A percentile compares a stretch with the other conserved stretches of the same genome.
These are phyloP conservation scores for Esperia sulphurella DNA, from an alignment of 2,888 invertebrate genomes.

Conservation along the genomic window DNA sequence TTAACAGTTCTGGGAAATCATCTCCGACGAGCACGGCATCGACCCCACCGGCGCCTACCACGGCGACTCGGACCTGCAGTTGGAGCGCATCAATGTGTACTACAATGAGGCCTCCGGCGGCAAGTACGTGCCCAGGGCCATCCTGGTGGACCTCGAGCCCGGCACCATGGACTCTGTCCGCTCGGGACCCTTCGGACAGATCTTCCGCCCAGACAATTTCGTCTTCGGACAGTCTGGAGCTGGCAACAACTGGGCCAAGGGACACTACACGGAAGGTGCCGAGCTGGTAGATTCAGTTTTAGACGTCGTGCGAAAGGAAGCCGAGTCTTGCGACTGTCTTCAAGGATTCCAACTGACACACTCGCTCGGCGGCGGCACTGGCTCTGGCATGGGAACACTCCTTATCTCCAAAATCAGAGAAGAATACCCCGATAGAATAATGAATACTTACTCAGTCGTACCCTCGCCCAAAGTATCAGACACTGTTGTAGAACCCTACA, in stretches of 20 bases:
- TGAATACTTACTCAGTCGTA: slow-evolving; percentile 92
- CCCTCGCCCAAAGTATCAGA: slow-evolving; percentile 92
- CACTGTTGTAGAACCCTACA: slow-evolving; percentile 85
- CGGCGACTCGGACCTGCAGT: slow-evolving; percentile 93
- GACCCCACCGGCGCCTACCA: slow-evolving; percentile 94
- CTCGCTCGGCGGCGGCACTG: slow-evolving; percentile 80
- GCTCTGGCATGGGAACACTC: slow-evolving; percentile 82
- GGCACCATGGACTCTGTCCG: slow-evolving; percentile 84
- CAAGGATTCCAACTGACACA: slow-evolving; percentile 94
- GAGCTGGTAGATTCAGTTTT: slow-evolving; percentile 86
- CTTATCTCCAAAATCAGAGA: slow-evolving; percentile 94
- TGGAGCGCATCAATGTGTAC: slow-evolving; percentile 97
- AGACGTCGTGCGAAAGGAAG: slow-evolving; percentile 91
- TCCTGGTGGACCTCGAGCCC: slow-evolving; percentile 67
- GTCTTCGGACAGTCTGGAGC: slow-evolving; percentile 83
- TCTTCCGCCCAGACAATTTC: slow-evolving; percentile 88
- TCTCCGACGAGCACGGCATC: slow-evolving; percentile 96
- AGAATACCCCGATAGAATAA: slow-evolving; percentile 93
- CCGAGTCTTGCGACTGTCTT: slow-evolving; percentile 94
- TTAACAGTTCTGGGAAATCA: slow-evolving; percentile 91
- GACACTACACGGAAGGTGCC: slow-evolving; percentile 85
- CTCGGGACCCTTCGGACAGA: slow-evolving; percentile 84
- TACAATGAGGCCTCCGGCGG: slow-evolving; percentile 92
- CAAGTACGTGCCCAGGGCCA: slow-evolving; percentile 68
- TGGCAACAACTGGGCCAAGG: slow-evolving; percentile 82